Base-by-base conservation (phyloP, 1,140 invertebrate species). In the Acarapis woodi region DNA sequence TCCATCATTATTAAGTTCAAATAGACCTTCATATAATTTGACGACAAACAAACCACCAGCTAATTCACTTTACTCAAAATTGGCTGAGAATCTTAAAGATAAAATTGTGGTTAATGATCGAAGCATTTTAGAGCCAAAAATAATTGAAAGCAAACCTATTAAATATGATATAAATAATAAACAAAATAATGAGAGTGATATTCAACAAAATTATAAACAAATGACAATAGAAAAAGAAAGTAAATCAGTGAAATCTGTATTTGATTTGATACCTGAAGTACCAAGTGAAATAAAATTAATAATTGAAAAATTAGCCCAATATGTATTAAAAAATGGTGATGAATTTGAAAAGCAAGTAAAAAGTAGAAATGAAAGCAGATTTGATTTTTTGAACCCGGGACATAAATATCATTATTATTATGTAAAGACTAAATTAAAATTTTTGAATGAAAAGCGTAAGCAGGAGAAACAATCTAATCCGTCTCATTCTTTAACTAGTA, bases 241-340 rank as follows among this genome's bases (percentile, higher is more conserved):
- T 22, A 19, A 29, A 19, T 39, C 31, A 36, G 15, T 15, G 15
- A 23, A 25, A 15, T 29, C 15, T 9, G 12, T 22, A 23, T 6
- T 37, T 34, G 1, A 15, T 43, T 2, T 24, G n/a, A n/a, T 42
- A 14, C 43, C 37, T n/a, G 73, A 76, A 14, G 64, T 63, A 4
- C 70, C 77, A 0, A 67, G 69, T 8, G 76, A 80, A 38, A 57
- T 79, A 4, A 69, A 76, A 49, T 63, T 74, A 28, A 73, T 93
- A 5, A 79, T 94, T 34, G 80, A 90, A 52, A 87, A 88, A 59
- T 87, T 93, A 69, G 82, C 83, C 2, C 70, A 70, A 39, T 93
- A 93, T 51, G 83, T 93, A 0, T 71, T 73, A 0, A 83, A 83
- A 48, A 93, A 93, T 58, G 87, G 85, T 0, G 62, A 68, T 32